Evolutionary conservation across 1,140 invertebrate genomes (phyloP).

Genomic region (Melanaphis sacchari): DNA sequence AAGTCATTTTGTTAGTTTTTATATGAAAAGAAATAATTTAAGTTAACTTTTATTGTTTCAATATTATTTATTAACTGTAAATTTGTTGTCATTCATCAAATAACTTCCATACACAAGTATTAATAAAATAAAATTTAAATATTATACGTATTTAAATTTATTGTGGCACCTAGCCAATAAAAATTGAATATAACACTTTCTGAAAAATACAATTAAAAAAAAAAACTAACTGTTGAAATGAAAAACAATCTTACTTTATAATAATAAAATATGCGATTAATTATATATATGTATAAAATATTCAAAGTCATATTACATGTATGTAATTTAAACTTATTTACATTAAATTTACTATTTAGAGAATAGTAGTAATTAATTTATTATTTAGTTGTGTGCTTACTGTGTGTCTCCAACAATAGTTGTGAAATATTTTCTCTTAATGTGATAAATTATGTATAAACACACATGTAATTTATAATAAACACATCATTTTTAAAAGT

Average conservation of each 20-base stretch:
- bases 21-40: not conserved
- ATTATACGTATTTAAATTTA: not conserved
- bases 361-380: not conserved
- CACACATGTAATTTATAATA: constrained; percentile 7
- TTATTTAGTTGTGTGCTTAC: not conserved
- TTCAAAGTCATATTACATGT: not conserved
- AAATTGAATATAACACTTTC: not conserved
- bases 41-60: not conserved
- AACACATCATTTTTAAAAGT: not conserved
- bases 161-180: not conserved
- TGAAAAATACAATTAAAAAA: not conserved
- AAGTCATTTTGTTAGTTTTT: constrained; percentile 43
- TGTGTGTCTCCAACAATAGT: not conserved
- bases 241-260: not conserved
- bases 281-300: not conserved
- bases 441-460: not conserved
- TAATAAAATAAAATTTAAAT: not conserved
- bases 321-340: not conserved
- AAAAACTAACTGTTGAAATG: not conserved
- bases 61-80: constrained; percentile 1
- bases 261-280: not conserved
- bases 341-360: not conserved
- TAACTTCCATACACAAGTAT: not conserved
- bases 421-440: not conserved
- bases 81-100: not conserved